A percentile compares a stretch with the other conserved stretches of the same genome.
Conservation (phyloP, 2,888 invertebrate genomes). For the Petrolisthes cinctipes region DNA sequence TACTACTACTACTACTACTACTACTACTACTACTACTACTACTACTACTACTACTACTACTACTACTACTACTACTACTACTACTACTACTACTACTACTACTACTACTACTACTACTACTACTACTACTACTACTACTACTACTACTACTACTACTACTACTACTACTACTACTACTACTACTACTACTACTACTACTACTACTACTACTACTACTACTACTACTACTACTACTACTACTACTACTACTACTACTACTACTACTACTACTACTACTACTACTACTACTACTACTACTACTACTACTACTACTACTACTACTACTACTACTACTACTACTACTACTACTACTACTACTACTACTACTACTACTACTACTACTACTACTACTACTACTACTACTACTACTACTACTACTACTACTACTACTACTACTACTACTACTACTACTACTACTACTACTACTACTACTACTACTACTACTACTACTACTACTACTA, state of each 20-base stretch:
- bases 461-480: too few relatives aligned
- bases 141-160: slow-evolving; percentile 13
- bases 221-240: slow-evolving; percentile 3
- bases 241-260: slow-evolving; percentile 4
- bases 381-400: too few relatives aligned
- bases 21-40: slow-evolving; percentile 22
- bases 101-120: slow-evolving; percentile 5
- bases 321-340: too few relatives aligned
- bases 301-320: too few relatives aligned
- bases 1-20: slow-evolving; percentile 27
- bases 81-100: slow-evolving; percentile 8
- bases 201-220: slow-evolving; percentile 5
- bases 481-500: too few relatives aligned
- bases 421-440: too few relatives aligned
- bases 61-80: slow-evolving; percentile 5
- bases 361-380: too few relatives aligned
- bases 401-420: too few relatives aligned
- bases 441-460: too few relatives aligned
- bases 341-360: too few relatives aligned
- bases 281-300: too few relatives aligned
- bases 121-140: not conserved
- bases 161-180: slow-evolving; percentile 5
- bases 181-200: slow-evolving; percentile 4
- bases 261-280: too few relatives aligned
- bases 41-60: not conserved